Percentiles rank a stretch among this genome's conserved stretches.
phyloP scores from a whole-genome alignment of 2,888 invertebrate genomes.

The Tridacna crocea region DNA sequence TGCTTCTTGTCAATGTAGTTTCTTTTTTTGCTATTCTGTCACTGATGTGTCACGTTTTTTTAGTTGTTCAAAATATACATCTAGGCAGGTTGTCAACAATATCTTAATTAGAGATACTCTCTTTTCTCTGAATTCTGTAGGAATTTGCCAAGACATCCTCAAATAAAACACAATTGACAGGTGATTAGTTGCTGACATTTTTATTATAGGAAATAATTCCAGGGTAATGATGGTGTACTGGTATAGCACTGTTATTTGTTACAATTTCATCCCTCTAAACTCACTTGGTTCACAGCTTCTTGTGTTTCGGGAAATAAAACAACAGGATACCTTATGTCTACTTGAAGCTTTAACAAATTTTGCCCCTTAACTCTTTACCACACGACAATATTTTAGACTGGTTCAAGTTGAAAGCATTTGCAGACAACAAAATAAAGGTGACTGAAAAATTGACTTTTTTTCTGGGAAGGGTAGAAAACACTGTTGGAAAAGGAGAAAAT shows the following conservation, averaged over 20 bases:
- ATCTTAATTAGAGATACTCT: background rate
- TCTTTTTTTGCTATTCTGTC: background rate
- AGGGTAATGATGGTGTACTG: background rate
- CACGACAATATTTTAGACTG: background rate
- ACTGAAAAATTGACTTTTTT: too few relatives aligned
- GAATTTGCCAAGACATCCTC: background rate
- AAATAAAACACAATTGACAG: background rate
- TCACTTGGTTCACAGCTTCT: too few relatives aligned
- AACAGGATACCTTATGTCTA: background rate
- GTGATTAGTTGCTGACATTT: constrained; percentile 8
- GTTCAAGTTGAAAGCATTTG: background rate
- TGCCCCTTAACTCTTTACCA: too few relatives aligned
- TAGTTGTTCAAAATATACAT: too few relatives aligned
- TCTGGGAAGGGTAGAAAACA: too few relatives aligned
- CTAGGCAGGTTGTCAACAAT: background rate
- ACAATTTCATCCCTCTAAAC: background rate
- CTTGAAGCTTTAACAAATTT: too few relatives aligned
- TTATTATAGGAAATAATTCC: constrained; percentile 13
- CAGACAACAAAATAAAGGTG: too few relatives aligned
- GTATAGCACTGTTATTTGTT: background rate
- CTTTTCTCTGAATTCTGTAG: background rate
- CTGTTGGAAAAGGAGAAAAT: too few relatives aligned
- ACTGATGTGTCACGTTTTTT: too few relatives aligned
- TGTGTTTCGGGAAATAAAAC: background rate
- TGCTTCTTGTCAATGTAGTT: background rate